Conservation (phyloP, 2,888 invertebrate genomes). For the Matsumyia berberina region DNA sequence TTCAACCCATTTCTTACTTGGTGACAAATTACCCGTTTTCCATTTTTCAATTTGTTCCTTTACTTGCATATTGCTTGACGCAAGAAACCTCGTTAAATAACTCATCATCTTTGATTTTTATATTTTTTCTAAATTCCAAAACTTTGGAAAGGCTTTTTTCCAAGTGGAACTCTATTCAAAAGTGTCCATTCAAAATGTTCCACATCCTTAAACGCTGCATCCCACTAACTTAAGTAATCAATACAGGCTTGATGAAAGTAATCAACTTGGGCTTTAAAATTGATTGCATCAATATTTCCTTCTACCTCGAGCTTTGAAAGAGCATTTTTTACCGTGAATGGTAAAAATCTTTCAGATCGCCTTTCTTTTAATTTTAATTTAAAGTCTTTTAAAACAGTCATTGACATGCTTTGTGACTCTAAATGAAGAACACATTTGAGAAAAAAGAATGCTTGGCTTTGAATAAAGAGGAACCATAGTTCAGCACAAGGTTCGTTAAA, state of each 20-base stretch:
- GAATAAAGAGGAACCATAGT: constrained; percentile 36
- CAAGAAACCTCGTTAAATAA: constrained; percentile 50
- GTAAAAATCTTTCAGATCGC: too few relatives aligned
- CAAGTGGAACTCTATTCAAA: constrained; percentile 25
- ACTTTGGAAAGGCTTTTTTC: constrained; percentile 30
- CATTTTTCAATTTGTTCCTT: constrained; percentile 45
- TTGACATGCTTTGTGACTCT: too few relatives aligned
- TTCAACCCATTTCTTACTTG: constrained; percentile 35
- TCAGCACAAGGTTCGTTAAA: too few relatives aligned
- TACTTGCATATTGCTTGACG: constrained; percentile 38
- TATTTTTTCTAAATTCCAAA: constrained; percentile 40
- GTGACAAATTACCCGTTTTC: constrained; percentile 14
- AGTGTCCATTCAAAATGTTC: too few relatives aligned
- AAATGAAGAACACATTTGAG: constrained; percentile 25
- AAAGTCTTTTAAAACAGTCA: too few relatives aligned
- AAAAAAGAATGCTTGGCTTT: constrained; percentile 32
- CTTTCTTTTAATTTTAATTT: too few relatives aligned
- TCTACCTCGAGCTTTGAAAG: constrained; percentile 24
- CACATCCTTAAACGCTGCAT: too few relatives aligned
- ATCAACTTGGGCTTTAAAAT: constrained; percentile 34
- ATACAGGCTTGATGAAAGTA: constrained; percentile 33
- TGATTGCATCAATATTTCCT: constrained; percentile 29
- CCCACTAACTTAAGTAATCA: too few relatives aligned
- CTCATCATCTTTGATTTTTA: constrained; percentile 43
- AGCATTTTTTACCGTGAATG: constrained; percentile 29